A percentile compares a stretch with the other conserved stretches of the same genome.
phyloP scores from a whole-genome alignment of 1,140 invertebrate species.

The Teleopsis dalmanni region DNA sequence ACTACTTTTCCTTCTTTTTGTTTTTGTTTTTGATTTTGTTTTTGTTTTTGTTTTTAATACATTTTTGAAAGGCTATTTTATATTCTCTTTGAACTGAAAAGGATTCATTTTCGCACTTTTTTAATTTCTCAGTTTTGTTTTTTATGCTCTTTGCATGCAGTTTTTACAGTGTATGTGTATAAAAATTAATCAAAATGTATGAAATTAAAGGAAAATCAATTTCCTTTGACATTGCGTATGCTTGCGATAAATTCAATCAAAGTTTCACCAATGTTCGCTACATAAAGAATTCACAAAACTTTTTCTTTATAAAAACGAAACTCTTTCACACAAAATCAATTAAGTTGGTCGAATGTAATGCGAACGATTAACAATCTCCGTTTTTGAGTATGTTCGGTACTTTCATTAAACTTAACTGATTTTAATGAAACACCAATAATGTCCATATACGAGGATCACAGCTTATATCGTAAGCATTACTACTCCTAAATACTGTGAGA shows the following conservation, averaged over 20 bases:
- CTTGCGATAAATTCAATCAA: slow-evolving; percentile 8
- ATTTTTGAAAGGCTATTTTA: slow-evolving; percentile 31
- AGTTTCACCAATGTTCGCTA: too few relatives aligned
- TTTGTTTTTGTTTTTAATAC: slow-evolving; percentile 18
- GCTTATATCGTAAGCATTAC: too few relatives aligned
- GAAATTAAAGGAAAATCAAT: slow-evolving; percentile 24
- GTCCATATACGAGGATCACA: too few relatives aligned
- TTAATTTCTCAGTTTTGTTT: too few relatives aligned
- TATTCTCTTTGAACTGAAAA: slow-evolving; percentile 35
- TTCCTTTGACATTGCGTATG: slow-evolving; percentile 10
- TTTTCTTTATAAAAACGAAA: background rate
- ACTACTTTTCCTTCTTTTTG: background rate
- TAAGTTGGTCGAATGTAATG: background rate
- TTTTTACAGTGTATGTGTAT: slow-evolving; percentile 17
- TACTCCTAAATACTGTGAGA: too few relatives aligned
- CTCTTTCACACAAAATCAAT: background rate
- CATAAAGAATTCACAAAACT: too few relatives aligned
- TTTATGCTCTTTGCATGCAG: too few relatives aligned
- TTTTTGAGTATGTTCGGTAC: too few relatives aligned
- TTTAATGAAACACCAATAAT: too few relatives aligned
- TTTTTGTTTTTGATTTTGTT: background rate
- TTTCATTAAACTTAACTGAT: too few relatives aligned
- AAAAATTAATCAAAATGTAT: slow-evolving; percentile 30
- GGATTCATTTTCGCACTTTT: slow-evolving; percentile 19
- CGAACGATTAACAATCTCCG: slow-evolving; percentile 21